Conservation (phyloP, 2,113 vertebrate genomes). For the Brienomyrus brachyistius region DNA sequence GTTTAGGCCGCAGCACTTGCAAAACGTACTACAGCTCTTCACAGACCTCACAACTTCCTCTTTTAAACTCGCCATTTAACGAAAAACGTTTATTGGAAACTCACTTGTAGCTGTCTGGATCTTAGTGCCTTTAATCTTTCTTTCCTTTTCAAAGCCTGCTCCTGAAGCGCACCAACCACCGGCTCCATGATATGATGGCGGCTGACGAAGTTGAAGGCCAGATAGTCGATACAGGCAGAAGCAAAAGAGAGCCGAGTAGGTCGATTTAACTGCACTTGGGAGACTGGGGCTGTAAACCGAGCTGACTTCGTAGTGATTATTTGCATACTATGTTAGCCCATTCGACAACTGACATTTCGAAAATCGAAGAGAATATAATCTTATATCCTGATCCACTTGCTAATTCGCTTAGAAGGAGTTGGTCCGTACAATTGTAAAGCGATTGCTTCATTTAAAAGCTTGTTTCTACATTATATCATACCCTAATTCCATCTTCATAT, state of each 20-base stretch:
- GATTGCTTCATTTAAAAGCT: neutral
- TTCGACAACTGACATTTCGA: neutral
- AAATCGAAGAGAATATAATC: neutral
- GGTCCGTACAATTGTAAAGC: neutral
- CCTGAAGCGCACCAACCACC: conserved; percentile 67
- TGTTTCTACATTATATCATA: neutral
- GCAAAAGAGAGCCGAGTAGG: conserved; percentile 35
- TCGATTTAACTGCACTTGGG: conserved; percentile 34
- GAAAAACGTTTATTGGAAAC: neutral
- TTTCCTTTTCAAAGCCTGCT: conserved; percentile 74
- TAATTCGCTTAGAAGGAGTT: neutral
- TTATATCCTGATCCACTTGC: neutral
- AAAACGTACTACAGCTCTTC: neutral
- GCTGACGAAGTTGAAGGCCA: conserved; percentile 32
- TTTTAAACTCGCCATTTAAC: neutral
- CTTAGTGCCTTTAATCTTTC: conserved; percentile 74
- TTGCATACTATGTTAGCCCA: neutral
- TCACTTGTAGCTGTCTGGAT: conserved; percentile 59
- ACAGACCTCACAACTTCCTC: neutral
- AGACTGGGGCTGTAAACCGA: neutral
- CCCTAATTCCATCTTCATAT: neutral
- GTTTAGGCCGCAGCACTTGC: neutral
- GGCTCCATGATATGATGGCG: conserved; percentile 66
- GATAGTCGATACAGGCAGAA: conserved; percentile 23
- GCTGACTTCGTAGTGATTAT: neutral